Evolutionary conservation across 2,888 invertebrate genomes (phyloP).

Genomic region (Cheilosia urbana): DNA sequence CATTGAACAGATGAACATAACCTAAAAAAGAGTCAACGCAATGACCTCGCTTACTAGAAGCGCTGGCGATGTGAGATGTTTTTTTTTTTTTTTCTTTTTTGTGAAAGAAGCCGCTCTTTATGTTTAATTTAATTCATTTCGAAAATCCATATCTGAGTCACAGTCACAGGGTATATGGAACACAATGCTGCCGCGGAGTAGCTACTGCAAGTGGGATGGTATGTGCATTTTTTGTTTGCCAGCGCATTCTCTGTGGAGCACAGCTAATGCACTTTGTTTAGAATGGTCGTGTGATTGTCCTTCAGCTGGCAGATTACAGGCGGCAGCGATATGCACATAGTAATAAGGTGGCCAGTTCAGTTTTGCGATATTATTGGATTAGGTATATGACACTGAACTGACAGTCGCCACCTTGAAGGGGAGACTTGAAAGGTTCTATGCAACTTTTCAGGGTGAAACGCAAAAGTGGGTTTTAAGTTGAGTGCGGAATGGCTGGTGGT

Average conservation of each 20-base stretch:
- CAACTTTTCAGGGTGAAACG: constrained; percentile 15
- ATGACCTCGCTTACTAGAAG: constrained; percentile 68
- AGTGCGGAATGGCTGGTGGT: too few species aligned
- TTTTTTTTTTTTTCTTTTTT: constrained; percentile 36
- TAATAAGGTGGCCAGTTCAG: constrained; percentile 12
- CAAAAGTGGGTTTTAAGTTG: not conserved
- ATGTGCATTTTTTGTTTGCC: not conserved
- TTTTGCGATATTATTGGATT: constrained; percentile 50
- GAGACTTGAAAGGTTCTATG: constrained; percentile 13
- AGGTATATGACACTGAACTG: not conserved
- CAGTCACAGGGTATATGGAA: constrained; percentile 53
- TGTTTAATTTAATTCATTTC: constrained; percentile 37
- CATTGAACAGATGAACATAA: constrained; percentile 75
- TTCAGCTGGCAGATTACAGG: constrained; percentile 45
- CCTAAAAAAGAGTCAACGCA: constrained; percentile 75
- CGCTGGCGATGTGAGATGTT: constrained; percentile 52
- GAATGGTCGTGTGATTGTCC: constrained; percentile 55
- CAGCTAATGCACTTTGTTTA: constrained; percentile 49
- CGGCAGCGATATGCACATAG: constrained; percentile 7
- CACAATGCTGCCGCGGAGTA: constrained; percentile 10
- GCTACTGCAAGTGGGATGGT: constrained; percentile 8
- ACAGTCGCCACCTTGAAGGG: not conserved
- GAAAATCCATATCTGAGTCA: constrained; percentile 72
- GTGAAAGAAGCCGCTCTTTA: constrained; percentile 57
- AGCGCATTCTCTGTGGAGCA: constrained; percentile 34